Percentiles rank a stretch among this genome's conserved stretches.
Evolutionary conservation across 2,888 invertebrate species (phyloP).

Genomic region (Mesoligia furuncula): DNA sequence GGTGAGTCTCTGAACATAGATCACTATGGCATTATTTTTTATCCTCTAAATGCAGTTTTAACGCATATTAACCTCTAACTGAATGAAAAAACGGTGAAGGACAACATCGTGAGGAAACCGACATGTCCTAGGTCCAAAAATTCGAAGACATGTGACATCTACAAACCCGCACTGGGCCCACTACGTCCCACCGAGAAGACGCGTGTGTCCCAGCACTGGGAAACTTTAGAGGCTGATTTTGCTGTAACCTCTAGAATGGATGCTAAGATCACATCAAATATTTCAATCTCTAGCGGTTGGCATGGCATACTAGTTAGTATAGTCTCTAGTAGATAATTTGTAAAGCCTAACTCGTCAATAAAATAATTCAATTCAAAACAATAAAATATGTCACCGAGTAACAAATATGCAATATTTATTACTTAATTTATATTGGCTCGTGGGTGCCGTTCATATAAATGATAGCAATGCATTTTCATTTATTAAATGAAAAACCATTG

Average conservation of each 20-base stretch:
- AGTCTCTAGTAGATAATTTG: neutral
- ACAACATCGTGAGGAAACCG: neutral
- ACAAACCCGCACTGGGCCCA: neutral
- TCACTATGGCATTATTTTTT: neutral
- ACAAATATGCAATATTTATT: conserved; percentile 8
- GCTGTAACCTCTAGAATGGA: neutral
- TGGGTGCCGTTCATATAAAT: neutral
- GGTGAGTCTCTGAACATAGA: neutral
- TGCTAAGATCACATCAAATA: neutral
- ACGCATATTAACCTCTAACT: neutral
- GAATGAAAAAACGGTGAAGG: neutral
- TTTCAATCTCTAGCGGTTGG: neutral
- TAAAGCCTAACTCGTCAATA: too few species aligned
- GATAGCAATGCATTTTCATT: conserved; percentile 17
- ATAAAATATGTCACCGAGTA: neutral
- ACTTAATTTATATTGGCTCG: neutral
- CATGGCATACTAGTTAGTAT: neutral
- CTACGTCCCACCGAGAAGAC: neutral
- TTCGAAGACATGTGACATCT: neutral
- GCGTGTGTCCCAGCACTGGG: too few species aligned
- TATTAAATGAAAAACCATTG: conserved; percentile 20
- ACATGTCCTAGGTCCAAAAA: neutral
- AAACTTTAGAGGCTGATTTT: neutral
- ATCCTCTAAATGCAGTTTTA: neutral
- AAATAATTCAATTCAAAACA: neutral